These are phyloP conservation scores for Polypterus senegalus DNA, from an alignment of 2,113 vertebrate species.

Conservation along the genomic window DNA sequence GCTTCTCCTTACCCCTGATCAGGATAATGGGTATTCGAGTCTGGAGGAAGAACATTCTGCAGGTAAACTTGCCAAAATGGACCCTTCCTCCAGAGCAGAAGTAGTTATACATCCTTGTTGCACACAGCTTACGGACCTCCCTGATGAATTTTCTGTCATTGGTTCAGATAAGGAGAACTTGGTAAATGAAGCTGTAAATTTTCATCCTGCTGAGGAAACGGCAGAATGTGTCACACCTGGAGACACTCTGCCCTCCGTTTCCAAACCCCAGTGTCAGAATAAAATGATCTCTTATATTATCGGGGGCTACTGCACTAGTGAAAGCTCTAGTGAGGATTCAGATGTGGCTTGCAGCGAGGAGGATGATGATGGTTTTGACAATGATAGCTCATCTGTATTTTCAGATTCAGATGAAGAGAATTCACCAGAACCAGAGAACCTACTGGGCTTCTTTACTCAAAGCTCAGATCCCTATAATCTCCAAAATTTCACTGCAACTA, in stretches of 20 bases:
- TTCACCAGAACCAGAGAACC: slow-evolving; percentile 40
- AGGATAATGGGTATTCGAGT: slow-evolving; percentile 77
- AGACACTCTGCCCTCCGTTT: rapidly evolving
- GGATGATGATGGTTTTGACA: slow-evolving; percentile 73
- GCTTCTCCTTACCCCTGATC: slow-evolving; percentile 49
- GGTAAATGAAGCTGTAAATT: no score
- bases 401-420: slow-evolving; percentile 42
- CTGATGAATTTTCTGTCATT: no score
- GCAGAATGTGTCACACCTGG: not conserved
- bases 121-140: no score
- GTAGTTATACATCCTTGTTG: no score
- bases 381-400: slow-evolving; percentile 49
- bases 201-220: no score
- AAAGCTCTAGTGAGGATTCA: slow-evolving; percentile 33
- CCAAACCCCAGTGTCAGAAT: slow-evolving; percentile 59
- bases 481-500: slow-evolving; percentile 67
- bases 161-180: no score
- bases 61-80: slow-evolving; percentile 17
- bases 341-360: slow-evolving; percentile 25
- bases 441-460: slow-evolving; percentile 64
- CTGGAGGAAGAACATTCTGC: slow-evolving; percentile 67
- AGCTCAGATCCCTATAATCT: slow-evolving; percentile 74
- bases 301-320: slow-evolving; percentile 60
- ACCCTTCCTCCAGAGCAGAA: not conserved
- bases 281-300: slow-evolving; percentile 83